Evolutionary conservation across 2,797 vertebrate genomes (phyloP), one percentile per base, ranked within the genome.

Genomic region (Rhabdomys pumilio): DNA sequence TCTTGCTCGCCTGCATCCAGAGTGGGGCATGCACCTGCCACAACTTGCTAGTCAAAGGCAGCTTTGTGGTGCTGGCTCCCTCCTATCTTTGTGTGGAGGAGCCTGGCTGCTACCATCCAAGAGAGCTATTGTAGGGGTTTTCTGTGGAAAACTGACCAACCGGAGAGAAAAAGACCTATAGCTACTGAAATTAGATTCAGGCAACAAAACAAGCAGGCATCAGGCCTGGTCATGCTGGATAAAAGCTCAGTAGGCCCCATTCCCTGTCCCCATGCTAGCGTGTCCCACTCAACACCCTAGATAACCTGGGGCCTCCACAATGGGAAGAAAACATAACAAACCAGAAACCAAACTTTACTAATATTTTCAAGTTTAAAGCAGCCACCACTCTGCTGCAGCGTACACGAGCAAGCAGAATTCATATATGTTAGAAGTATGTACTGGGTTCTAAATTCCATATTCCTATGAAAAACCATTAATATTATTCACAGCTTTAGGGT

Each of bases 401-500:
- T 26, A 61, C 59, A 61, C 0, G n/a, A 90, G 86, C 17, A 88
- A 72, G 44, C 10, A 91, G 69, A 90, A 80, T 75, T 91, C 44
- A 77, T 41, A 61, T 6, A 34, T 26, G 11, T 59, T 47, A 73
- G 84, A 38, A 31, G 29, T 85, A 50, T 79, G 63, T 22, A 53
- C 6, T 90, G 84, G 84, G 77, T 85, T 95, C 72, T 73, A 73
- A 73, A 73, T 41, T 41, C 72, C 72, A 73, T 41, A 41, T 12
- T 73, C 38, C 20, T 73, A 73, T 73, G 38, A 31, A 77, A 86
- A 94, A 77, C 22, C 88, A 84, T 79, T 84, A 53, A 67, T 44
- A 44, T 65, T 67, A 83, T 81, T 89, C 50, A 57, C 3, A n/a
- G 34, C 38, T 44, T 19, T 57, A 50, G 69, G 57, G 41, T 91